A percentile compares a stretch with the other conserved stretches of the same genome.
Evolutionary conservation across 1,140 invertebrate species (phyloP).

Genomic region (Bombus superbus): DNA sequence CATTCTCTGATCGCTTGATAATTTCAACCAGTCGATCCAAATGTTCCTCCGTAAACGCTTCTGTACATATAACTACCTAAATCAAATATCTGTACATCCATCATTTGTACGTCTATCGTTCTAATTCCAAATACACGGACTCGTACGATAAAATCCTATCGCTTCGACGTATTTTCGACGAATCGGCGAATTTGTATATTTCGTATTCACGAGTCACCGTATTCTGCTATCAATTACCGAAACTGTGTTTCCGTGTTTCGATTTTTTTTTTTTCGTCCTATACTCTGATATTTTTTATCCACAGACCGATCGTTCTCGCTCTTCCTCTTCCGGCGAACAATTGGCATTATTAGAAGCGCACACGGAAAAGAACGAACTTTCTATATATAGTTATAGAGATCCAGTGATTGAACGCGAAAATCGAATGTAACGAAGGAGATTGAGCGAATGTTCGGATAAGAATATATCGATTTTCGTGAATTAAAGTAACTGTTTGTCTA

Average conservation of each 20-base stretch:
- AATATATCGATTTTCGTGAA: neutral
- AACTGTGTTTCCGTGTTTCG: constrained; percentile 10
- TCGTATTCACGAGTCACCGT: constrained; percentile 18
- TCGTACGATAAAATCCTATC: neutral
- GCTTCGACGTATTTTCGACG: constrained; percentile 13
- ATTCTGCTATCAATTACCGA: constrained; percentile 56
- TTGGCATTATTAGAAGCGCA: neutral
- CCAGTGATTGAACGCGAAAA: neutral
- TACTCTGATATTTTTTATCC: neutral
- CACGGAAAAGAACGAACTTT: neutral
- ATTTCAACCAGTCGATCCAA: neutral
- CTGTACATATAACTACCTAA: neutral
- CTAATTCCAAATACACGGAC: neutral
- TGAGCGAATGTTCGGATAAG: neutral
- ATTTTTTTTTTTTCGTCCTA: neutral
- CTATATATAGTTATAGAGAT: neutral
- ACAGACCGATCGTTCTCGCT: no score
- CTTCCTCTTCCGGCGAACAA: neutral
- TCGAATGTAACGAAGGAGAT: neutral
- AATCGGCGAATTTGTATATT: constrained; percentile 11
- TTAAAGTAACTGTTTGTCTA: neutral
- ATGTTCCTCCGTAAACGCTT: neutral
- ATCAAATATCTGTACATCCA: neutral
- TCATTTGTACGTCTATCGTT: neutral
- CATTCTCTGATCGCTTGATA: neutral